phyloP scores from a whole-genome alignment of 1,140 invertebrate species.

The Anastrepha ludens region DNA sequence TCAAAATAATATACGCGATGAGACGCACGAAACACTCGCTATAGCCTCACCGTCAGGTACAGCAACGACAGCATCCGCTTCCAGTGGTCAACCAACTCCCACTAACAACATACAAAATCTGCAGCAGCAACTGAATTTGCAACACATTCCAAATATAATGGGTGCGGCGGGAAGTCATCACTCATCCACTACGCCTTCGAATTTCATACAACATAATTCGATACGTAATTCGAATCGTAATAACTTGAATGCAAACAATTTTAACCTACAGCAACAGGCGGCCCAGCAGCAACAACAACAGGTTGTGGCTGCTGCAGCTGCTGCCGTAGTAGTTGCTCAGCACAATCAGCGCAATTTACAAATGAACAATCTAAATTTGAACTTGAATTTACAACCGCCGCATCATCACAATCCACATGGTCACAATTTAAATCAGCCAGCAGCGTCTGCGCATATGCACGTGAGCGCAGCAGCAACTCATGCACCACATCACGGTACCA shows the following conservation, averaged over 20 bases:
- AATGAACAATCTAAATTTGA: slow-evolving; percentile 72
- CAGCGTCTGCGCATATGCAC: slow-evolving; percentile 36
- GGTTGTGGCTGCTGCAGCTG: slow-evolving; percentile 69
- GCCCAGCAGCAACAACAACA: slow-evolving; percentile 70
- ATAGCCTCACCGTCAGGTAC: slow-evolving; percentile 60
- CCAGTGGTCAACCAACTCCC: slow-evolving; percentile 29
- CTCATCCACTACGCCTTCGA: slow-evolving; percentile 38
- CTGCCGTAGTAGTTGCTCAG: slow-evolving; percentile 67
- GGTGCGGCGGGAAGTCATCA: slow-evolving; percentile 9
- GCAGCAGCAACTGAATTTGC: slow-evolving; percentile 60
- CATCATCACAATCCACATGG: slow-evolving; percentile 62
- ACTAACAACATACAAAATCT: slow-evolving; percentile 61
- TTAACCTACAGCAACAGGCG: slow-evolving; percentile 60
- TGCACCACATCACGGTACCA: slow-evolving; percentile 15
- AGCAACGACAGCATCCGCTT: slow-evolving; percentile 54
- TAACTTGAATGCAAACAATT: slow-evolving; percentile 68
- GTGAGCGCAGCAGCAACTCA: slow-evolving; percentile 14
- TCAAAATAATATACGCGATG: slow-evolving; percentile 72
- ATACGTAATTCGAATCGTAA: slow-evolving; percentile 72
- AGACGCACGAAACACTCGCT: slow-evolving; percentile 70
- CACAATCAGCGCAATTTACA: slow-evolving; percentile 66
- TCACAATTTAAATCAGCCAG: slow-evolving; percentile 58
- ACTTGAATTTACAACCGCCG: slow-evolving; percentile 61
- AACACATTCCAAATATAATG: slow-evolving; percentile 57
- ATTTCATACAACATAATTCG: slow-evolving; percentile 72